phyloP scores from a whole-genome alignment of 1,140 invertebrate species.

The Drosophila azteca region DNA sequence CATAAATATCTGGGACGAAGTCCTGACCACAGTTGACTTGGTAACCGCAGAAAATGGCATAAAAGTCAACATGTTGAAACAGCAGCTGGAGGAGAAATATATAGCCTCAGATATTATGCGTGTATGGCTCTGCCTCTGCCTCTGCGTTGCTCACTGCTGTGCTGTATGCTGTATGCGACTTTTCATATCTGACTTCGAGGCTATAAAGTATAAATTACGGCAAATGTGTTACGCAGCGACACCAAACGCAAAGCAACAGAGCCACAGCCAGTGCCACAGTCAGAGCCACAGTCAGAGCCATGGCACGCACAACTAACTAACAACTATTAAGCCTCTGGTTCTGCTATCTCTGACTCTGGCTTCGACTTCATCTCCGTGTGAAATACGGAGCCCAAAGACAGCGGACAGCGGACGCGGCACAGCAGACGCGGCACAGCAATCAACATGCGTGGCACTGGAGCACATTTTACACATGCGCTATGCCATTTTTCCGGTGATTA shows the following conservation, averaged over 20 bases:
- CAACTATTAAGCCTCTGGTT: slow-evolving; percentile 73
- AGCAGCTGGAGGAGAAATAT: slow-evolving; percentile 64
- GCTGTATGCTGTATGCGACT: slow-evolving; percentile 47
- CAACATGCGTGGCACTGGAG: slow-evolving; percentile 74
- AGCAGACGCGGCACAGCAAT: slow-evolving; percentile 53
- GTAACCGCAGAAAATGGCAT: slow-evolving; percentile 76
- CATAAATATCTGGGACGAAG: slow-evolving; percentile 71
- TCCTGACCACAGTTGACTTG: slow-evolving; percentile 75
- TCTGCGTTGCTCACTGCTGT: neutral
- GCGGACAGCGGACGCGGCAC: slow-evolving; percentile 7
- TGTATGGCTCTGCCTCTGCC: slow-evolving; percentile 10
- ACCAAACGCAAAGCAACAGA: neutral
- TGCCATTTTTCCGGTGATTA: slow-evolving; percentile 81
- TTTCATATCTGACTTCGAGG: slow-evolving; percentile 73
- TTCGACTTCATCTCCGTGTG: slow-evolving; percentile 48
- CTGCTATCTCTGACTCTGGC: slow-evolving; percentile 14
- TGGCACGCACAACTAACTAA: slow-evolving; percentile 75
- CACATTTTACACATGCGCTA: slow-evolving; percentile 58
- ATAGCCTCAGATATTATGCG: slow-evolving; percentile 66
- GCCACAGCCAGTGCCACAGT: slow-evolving; percentile 5
- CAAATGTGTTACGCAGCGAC: slow-evolving; percentile 65
- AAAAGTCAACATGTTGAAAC: slow-evolving; percentile 78
- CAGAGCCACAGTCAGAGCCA: slow-evolving; percentile 13
- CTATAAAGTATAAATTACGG: slow-evolving; percentile 82
- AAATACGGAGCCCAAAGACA: slow-evolving; percentile 47